These are phyloP conservation scores for Platalea minor DNA, from an alignment of 2,797 vertebrate genomes.

Conservation along the genomic window DNA sequence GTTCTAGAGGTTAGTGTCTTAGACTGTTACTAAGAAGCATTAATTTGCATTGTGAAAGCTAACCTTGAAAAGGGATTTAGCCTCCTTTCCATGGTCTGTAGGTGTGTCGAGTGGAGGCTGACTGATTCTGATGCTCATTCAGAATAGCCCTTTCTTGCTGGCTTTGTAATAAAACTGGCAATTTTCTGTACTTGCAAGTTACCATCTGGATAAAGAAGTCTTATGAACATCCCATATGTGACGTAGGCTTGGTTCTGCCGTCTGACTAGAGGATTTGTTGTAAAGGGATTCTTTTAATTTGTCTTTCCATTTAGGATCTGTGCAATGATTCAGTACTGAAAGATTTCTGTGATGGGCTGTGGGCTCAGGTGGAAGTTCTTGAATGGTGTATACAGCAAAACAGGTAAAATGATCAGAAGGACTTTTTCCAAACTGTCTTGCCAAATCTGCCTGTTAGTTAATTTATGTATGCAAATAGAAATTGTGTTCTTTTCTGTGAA, in stretches of 20 bases:
- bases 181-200: not conserved
- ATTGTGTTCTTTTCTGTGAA: not conserved
- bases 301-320: slow-evolving; percentile 62
- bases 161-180: not conserved
- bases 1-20: not conserved
- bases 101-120: not conserved
- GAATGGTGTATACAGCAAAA: slow-evolving; percentile 91
- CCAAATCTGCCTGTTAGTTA: not conserved
- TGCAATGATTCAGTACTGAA: slow-evolving; percentile 84
- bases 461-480: not conserved
- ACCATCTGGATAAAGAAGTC: not conserved
- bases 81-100: not conserved
- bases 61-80: not conserved
- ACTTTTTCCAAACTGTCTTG: not conserved
- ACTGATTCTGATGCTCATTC: not conserved
- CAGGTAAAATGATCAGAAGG: slow-evolving; percentile 75
- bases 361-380: slow-evolving; percentile 86
- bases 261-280: not conserved
- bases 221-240: not conserved
- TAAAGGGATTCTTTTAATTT: not conserved
- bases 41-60: not conserved
- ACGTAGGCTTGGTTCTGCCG: not conserved
- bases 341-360: slow-evolving; percentile 86
- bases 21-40: not conserved
- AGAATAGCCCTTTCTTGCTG: not conserved